Evolutionary conservation across 2,888 invertebrate species (phyloP), one percentile per base, ranked within the genome.

Genomic region (Aricia artaxerxes): DNA sequence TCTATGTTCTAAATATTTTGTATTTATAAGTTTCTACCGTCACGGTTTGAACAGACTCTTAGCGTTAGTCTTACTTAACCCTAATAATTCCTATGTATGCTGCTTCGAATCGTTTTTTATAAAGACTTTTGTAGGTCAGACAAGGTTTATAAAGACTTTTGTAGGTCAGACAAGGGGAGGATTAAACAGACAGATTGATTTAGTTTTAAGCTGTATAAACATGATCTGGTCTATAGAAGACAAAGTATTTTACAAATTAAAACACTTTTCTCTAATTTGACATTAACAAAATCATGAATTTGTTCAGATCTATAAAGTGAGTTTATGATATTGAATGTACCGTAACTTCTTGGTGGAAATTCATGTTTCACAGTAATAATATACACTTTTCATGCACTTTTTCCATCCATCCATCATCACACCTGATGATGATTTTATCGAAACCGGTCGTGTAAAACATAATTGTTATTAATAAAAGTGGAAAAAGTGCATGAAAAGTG

Each of bases 161-260:
- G 61, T 61, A 61, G 61, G 0, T 24, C 4, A 16, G 57, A 57
- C 16, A 57, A 4, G 16, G 16, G 16, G 16, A 57, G 16, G 57
- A 57, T 4, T 57, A 16, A 57, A 16, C 57, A 2, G 24, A n/a
- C 24, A 24, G 24, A 61, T 61, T 61, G 61, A 61, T 61, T 61
- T 4, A 57, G 57, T 64, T 64, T 64, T 31, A 69, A 35, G 35
- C 35, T 35, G 69, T 24, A 9, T 7, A 64, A 31, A 64, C 35
- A 69, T 69, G 4, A 69, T 11, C 11, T 13, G 31, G 31, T 69
- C 31, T 69, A 35, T 11, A 69, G 35, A 61, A n/a, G 13, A 69
- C 35, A 69, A 69, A 35, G 69, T 69, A 69, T 35, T 69, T 69
- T 69, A 69, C 35, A 69, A 69, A n/a, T 13, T 38, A 69, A 69